These are phyloP conservation scores for Ardeotis arabs DNA, from an alignment of 2,113 vertebrate genomes.

Conservation along the genomic window DNA sequence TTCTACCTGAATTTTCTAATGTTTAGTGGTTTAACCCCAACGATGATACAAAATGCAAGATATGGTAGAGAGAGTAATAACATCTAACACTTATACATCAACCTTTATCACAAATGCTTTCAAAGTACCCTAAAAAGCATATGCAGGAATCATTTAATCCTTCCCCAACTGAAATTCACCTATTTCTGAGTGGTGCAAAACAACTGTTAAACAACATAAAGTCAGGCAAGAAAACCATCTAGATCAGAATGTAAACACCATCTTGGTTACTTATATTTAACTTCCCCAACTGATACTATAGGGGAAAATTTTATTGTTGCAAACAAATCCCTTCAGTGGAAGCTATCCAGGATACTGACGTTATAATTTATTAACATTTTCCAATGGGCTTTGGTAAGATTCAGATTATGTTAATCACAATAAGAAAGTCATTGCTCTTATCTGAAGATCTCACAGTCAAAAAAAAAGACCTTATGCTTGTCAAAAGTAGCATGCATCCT, in stretches of 20 bases:
- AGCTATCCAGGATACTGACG: background rate
- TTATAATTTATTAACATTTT: background rate
- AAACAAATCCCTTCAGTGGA: background rate
- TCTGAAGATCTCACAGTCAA: background rate
- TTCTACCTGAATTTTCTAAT: background rate
- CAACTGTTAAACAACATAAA: background rate
- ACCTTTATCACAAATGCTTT: background rate
- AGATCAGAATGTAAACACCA: background rate
- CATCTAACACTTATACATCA: background rate
- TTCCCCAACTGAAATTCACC: background rate
- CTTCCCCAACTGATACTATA: fast-evolving
- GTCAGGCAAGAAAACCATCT: background rate
- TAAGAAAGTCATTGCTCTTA: background rate
- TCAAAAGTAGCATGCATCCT: background rate
- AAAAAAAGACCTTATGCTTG: background rate
- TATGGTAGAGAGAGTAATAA: background rate
- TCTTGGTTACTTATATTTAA: background rate
- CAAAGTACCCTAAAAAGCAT: background rate
- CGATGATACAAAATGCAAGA: background rate
- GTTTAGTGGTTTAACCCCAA: background rate
- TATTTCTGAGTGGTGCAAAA: background rate
- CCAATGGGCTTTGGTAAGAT: background rate
- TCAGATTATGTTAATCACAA: background rate
- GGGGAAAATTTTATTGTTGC: background rate
- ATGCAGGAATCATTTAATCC: background rate